Evolutionary conservation across 2,888 invertebrate genomes (phyloP).

Genomic region (Hipparchia semele): DNA sequence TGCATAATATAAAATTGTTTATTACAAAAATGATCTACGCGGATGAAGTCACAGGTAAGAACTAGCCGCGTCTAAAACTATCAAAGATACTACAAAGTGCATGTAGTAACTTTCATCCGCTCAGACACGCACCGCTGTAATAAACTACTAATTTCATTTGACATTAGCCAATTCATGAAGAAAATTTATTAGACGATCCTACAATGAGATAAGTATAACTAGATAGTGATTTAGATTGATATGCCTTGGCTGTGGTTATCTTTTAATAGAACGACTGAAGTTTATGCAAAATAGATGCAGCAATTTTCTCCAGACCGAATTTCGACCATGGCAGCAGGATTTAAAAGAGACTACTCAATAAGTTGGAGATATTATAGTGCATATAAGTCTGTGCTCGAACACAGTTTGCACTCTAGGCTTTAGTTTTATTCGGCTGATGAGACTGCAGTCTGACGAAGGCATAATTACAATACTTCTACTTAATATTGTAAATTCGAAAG

Average conservation of each 20-base stretch:
- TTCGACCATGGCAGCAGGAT: too few species aligned
- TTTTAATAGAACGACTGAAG: slow-evolving; percentile 3
- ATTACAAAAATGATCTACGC: not conserved
- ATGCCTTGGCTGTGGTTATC: not conserved
- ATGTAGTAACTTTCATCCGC: slow-evolving; percentile 12
- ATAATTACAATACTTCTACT: too few species aligned
- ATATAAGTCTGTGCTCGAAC: too few species aligned
- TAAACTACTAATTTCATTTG: slow-evolving; percentile 22
- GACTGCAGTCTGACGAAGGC: too few species aligned
- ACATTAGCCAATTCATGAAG: slow-evolving; percentile 19
- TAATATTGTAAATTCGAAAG: too few species aligned
- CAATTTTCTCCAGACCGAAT: not conserved
- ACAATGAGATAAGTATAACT: slow-evolving; percentile 16
- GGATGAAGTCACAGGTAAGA: not conserved
- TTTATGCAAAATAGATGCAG: not conserved
- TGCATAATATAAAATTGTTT: too few species aligned
- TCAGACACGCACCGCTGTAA: slow-evolving; percentile 11
- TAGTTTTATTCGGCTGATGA: too few species aligned
- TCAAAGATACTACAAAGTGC: slow-evolving; percentile 11
- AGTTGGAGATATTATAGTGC: too few species aligned
- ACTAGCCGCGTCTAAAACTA: not conserved
- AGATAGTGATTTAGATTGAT: slow-evolving; percentile 21
- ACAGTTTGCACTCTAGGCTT: too few species aligned
- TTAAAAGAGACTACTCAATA: too few species aligned
- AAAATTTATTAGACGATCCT: slow-evolving; percentile 18